These are phyloP conservation scores for Elysia crispata DNA, from an alignment of 2,888 invertebrate genomes.

Conservation along the genomic window DNA sequence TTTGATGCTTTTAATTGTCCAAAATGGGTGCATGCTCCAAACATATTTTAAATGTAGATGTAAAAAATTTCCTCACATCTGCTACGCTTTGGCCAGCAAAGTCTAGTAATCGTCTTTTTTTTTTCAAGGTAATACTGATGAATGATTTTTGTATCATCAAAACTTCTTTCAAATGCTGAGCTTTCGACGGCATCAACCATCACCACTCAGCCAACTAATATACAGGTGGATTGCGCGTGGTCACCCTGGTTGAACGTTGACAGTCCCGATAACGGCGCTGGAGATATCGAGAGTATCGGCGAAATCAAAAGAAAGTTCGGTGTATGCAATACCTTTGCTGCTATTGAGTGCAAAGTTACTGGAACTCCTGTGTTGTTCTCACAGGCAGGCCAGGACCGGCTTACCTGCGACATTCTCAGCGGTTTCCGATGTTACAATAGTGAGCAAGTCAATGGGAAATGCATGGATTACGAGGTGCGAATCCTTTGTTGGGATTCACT, in stretches of 20 bases:
- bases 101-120: too few relatives aligned
- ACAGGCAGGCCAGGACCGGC: constrained; percentile 61
- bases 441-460: constrained; percentile 61
- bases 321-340: constrained; percentile 35
- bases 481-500: constrained; percentile 64
- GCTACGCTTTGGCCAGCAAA: too few relatives aligned
- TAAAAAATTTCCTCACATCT: too few relatives aligned
- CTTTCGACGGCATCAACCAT: not conserved
- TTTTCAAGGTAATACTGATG: too few relatives aligned
- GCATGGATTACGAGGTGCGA: constrained; percentile 73
- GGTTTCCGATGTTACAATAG: constrained; percentile 69
- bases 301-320: constrained; percentile 39
- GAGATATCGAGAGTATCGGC: constrained; percentile 39
- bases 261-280: constrained; percentile 55
- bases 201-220: constrained; percentile 34
- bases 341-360: constrained; percentile 63
- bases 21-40: too few relatives aligned
- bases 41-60: too few relatives aligned
- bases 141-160: too few relatives aligned
- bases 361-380: constrained; percentile 57
- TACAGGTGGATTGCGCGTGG: constrained; percentile 67
- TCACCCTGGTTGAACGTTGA: constrained; percentile 66
- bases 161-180: too few relatives aligned
- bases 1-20: too few relatives aligned
- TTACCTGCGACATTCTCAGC: constrained; percentile 67